Percentiles rank a stretch among this genome's conserved stretches.
These are phyloP conservation scores for Ophonus ardosiacus DNA, from an alignment of 2,888 invertebrate species.

Conservation along the genomic window DNA sequence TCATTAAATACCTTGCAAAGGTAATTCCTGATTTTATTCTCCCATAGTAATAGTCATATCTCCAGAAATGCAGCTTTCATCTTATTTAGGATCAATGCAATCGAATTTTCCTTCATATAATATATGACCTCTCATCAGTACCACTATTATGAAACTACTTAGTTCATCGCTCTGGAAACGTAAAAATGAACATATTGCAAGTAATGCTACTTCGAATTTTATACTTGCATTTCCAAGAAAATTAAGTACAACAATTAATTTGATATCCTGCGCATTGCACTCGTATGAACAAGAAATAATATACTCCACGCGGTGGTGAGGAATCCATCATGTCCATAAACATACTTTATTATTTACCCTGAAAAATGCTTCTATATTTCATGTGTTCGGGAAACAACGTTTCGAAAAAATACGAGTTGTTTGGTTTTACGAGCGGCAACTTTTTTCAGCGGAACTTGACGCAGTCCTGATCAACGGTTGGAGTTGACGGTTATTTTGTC, in stretches of 20 bases:
- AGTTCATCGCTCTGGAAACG: neutral
- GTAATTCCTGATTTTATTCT: too few relatives aligned
- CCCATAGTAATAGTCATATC: too few relatives aligned
- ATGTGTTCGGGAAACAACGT: constrained; percentile 6
- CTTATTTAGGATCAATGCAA: too few relatives aligned
- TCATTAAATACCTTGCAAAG: too few relatives aligned
- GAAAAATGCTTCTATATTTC: neutral
- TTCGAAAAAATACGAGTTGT: constrained; percentile 34
- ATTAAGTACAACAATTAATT: constrained; percentile 1
- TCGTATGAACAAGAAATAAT: neutral
- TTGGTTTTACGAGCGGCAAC: constrained; percentile 2
- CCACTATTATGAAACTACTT: neutral
- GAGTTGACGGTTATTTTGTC: constrained; percentile 34
- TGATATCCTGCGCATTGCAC: neutral
- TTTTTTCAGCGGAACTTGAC: constrained; percentile 24
- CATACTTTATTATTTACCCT: constrained; percentile 30
- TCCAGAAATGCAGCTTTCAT: too few relatives aligned
- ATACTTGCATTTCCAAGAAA: neutral
- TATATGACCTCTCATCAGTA: too few relatives aligned
- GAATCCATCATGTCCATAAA: constrained; percentile 31
- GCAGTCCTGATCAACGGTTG: constrained; percentile 18
- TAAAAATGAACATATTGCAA: constrained; percentile 8
- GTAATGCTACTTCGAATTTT: neutral
- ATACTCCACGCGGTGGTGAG: neutral
- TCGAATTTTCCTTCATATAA: too few relatives aligned